A percentile compares a stretch with the other conserved stretches of the same genome.
phyloP scores from a whole-genome alignment of 2,113 vertebrate species.

The Ceuthmochares aereus region DNA sequence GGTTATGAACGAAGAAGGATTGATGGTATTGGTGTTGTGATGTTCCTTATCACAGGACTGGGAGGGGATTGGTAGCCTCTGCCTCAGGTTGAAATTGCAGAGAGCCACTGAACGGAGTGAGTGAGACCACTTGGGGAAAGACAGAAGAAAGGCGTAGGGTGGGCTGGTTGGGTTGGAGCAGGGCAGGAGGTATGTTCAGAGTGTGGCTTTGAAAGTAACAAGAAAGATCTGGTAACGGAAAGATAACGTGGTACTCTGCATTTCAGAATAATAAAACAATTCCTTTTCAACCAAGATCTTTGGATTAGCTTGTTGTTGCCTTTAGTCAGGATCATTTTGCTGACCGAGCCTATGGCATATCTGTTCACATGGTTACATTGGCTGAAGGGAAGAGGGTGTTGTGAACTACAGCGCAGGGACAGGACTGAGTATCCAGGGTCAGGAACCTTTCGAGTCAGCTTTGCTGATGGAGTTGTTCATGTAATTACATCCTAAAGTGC shows the following conservation, averaged over 20 bases:
- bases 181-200: not conserved
- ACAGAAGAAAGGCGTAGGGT: not conserved
- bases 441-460: constrained; percentile 67
- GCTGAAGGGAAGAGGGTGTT: constrained; percentile 26
- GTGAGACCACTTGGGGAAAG: not conserved
- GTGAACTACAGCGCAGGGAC: constrained; percentile 12
- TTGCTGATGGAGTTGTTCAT: constrained; percentile 69
- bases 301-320: not conserved
- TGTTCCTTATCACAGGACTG: not conserved
- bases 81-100: not conserved
- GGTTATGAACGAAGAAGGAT: not conserved
- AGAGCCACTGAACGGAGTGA: not conserved
- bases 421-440: constrained; percentile 58
- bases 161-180: not conserved
- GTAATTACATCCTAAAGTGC: constrained; percentile 70
- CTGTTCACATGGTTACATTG: not conserved
- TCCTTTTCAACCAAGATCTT: not conserved
- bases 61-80: not conserved
- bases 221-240: not conserved
- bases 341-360: not conserved
- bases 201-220: not conserved
- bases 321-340: not conserved
- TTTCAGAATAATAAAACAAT: not conserved
- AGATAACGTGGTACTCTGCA: not conserved
- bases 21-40: not conserved